phyloP scores from a whole-genome alignment of 2,797 vertebrate genomes.

The Acestrorhynchus altus region DNA sequence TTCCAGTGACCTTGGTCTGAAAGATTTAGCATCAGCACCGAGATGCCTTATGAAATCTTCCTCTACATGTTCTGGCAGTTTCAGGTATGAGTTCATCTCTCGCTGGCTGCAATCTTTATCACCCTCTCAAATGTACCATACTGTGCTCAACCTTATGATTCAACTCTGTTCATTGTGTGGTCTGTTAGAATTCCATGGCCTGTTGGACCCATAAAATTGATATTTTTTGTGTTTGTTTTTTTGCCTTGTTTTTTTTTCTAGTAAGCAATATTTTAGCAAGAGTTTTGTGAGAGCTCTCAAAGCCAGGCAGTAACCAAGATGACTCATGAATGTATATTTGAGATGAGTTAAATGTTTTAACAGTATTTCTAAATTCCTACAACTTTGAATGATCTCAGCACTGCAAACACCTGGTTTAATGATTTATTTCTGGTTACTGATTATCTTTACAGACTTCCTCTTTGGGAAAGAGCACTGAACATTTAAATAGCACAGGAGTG shows the following conservation, averaged over 20 bases:
- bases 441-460: neutral
- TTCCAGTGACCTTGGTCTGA: neutral
- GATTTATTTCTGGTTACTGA: neutral
- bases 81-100: neutral
- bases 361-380: neutral
- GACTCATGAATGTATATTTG: neutral
- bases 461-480: neutral
- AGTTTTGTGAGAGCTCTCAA: neutral
- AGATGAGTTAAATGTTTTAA: neutral
- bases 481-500: neutral
- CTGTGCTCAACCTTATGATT: neutral
- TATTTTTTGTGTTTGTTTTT: neutral
- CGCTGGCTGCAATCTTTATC: neutral
- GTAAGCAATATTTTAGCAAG: too few relatives aligned
- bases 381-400: too few relatives aligned
- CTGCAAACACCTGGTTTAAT: slow-evolving; percentile 6
- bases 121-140: neutral
- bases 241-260: too few relatives aligned
- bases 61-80: neutral
- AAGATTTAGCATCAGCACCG: slow-evolving; percentile 10
- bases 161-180: neutral
- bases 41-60: slow-evolving; percentile 1
- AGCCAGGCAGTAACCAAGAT: neutral
- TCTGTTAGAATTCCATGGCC: neutral
- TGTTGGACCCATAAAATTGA: neutral